phyloP scores from a whole-genome alignment of 2,113 vertebrate species.

The Sprattus sprattus region DNA sequence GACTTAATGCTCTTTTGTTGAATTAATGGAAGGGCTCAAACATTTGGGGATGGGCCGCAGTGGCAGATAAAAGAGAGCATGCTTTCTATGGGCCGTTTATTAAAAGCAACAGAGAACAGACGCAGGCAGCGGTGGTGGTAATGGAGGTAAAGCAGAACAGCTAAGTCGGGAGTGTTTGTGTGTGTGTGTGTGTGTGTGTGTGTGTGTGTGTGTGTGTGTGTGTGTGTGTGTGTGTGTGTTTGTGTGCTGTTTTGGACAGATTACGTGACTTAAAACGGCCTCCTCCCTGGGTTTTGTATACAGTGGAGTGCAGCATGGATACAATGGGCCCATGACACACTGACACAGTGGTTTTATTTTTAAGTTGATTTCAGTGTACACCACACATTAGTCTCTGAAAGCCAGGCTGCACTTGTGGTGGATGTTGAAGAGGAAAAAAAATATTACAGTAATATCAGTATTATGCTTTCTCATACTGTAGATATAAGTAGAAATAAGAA shows the following conservation, averaged over 20 bases:
- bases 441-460: too few species aligned
- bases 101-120: too few species aligned
- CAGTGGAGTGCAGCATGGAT: background rate
- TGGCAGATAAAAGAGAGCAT: too few species aligned
- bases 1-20: background rate
- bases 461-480: too few species aligned
- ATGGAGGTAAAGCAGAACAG: too few species aligned
- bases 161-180: conserved; percentile 18
- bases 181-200: conserved; percentile 39
- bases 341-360: background rate
- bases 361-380: background rate
- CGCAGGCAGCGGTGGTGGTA: too few species aligned
- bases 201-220: conserved; percentile 43
- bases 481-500: too few species aligned
- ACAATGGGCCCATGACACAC: background rate
- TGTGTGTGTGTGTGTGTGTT: conserved; percentile 38
- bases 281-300: background rate
- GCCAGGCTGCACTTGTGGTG: too few species aligned
- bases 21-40: background rate
- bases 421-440: background rate
- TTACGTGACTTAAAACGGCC: background rate
- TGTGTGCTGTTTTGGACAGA: conserved; percentile 8
- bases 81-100: too few species aligned
- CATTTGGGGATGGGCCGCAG: background rate
- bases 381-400: background rate